phyloP scores from a whole-genome alignment of 1,140 invertebrate genomes.

The Megathymus violae region DNA sequence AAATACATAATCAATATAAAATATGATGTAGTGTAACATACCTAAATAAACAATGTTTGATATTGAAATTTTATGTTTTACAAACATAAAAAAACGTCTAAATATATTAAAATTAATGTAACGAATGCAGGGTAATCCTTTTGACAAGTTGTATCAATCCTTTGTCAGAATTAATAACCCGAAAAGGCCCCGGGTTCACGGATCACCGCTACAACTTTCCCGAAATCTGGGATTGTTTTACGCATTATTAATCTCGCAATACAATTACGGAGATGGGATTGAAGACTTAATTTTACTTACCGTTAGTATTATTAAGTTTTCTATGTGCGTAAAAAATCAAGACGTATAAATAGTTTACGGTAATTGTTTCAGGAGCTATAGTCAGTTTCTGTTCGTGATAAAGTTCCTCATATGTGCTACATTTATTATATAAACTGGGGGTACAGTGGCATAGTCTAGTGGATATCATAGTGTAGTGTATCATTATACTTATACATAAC shows the following conservation, averaged over 20 bases:
- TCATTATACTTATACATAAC: no score
- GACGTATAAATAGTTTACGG: no score
- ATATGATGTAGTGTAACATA: no score
- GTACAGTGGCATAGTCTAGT: no score
- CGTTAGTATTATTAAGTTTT: conserved; percentile 11
- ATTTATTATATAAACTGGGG: no score
- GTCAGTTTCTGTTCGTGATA: no score
- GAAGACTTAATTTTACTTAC: conserved; percentile 52
- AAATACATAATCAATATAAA: no score
- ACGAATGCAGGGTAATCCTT: conserved; percentile 72
- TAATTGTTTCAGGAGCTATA: no score
- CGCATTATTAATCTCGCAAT: conserved; percentile 80
- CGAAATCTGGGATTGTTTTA: conserved; percentile 80
- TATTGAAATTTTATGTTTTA: no score
- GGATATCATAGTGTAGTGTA: no score
- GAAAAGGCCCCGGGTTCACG: conserved; percentile 61
- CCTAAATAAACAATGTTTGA: no score
- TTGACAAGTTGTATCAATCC: conserved; percentile 56
- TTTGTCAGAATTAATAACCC: conserved; percentile 81
- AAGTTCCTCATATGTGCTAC: no score
- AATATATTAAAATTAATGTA: conserved; percentile 57
- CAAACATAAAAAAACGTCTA: conserved; percentile 52
- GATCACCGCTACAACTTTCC: conserved; percentile 64
- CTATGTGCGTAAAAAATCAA: conserved; percentile 5
- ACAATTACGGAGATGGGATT: conserved; percentile 75